phyloP scores from a whole-genome alignment of 2,113 vertebrate species.

The Rhea pennata region DNA sequence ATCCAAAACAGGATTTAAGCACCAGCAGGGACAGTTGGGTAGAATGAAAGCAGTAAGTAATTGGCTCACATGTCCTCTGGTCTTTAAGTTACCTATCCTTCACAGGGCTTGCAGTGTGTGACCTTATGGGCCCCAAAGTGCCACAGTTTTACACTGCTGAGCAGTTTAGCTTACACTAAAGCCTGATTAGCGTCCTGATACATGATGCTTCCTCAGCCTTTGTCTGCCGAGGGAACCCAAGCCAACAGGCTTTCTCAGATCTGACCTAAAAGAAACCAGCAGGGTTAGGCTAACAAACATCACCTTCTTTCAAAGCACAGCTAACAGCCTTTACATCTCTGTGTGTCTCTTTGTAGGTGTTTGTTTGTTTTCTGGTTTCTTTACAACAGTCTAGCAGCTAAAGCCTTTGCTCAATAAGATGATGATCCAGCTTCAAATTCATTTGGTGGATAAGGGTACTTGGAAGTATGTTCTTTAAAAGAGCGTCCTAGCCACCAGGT shows the following conservation, averaged over 20 bases:
- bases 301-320: not conserved
- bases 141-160: not conserved
- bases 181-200: not conserved
- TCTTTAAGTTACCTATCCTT: not conserved
- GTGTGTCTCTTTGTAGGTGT: not conserved
- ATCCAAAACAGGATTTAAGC: not conserved
- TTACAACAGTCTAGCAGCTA: not conserved
- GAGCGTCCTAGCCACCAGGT: not conserved
- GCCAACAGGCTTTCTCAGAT: not conserved
- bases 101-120: not conserved
- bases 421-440: not conserved
- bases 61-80: rapidly evolving
- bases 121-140: not conserved
- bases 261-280: not conserved
- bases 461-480: not conserved
- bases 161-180: not conserved
- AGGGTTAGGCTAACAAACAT: not conserved
- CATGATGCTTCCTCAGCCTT: not conserved
- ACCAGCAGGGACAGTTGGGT: rapidly evolving
- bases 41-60: not conserved
- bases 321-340: not conserved
- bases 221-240: not conserved
- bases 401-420: not conserved
- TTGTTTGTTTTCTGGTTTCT: not conserved
- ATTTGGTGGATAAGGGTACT: not conserved